Conservation (phyloP, 2,797 vertebrate genomes). For the Masticophis lateralis region DNA sequence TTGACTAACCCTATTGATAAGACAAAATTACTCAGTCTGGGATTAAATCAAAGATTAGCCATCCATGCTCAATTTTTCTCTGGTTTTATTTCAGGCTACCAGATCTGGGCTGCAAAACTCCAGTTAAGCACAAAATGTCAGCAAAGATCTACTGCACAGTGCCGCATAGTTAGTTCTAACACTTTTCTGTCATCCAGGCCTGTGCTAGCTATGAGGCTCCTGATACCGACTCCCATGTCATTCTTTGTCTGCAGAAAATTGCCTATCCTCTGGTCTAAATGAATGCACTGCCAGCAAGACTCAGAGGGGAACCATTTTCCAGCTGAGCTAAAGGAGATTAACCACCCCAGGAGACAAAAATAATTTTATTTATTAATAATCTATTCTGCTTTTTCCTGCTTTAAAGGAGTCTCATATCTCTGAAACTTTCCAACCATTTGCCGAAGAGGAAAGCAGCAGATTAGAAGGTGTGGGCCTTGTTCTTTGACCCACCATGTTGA, state of each 20-base stretch:
- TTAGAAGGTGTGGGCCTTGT: background rate
- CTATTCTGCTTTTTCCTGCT: background rate
- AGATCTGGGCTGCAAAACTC: background rate
- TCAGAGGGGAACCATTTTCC: background rate
- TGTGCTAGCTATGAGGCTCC: background rate
- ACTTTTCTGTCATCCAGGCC: background rate
- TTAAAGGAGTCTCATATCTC: background rate
- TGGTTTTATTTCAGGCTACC: background rate
- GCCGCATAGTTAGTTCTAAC: background rate
- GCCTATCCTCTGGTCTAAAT: background rate
- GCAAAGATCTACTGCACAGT: background rate
- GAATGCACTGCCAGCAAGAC: background rate
- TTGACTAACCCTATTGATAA: background rate
- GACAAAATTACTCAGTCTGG: background rate
- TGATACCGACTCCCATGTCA: background rate
- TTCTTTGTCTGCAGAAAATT: background rate
- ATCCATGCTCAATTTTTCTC: background rate
- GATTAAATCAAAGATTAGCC: background rate
- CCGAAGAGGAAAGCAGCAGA: background rate
- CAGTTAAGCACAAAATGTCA: background rate
- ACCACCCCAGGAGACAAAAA: background rate
- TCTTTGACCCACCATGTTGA: constrained; percentile 1
- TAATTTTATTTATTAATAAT: background rate
- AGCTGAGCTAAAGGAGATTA: background rate
- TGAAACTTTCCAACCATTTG: background rate